Evolutionary conservation across 2,888 invertebrate species (phyloP).

Genomic region (Drepana falcataria): DNA sequence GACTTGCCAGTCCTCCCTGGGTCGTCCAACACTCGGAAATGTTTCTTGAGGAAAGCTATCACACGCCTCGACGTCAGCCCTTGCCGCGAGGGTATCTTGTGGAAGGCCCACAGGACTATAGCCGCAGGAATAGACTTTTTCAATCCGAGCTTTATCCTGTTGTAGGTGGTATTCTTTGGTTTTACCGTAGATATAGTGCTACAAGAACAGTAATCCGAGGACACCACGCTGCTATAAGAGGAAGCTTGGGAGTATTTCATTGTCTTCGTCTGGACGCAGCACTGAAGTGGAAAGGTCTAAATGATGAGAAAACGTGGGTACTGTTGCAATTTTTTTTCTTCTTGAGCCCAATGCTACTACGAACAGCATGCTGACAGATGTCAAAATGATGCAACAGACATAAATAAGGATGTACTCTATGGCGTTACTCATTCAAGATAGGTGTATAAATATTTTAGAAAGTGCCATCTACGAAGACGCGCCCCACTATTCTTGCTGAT

Average conservation of each 20-base stretch:
- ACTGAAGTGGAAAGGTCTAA: background rate
- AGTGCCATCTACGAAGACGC: no score
- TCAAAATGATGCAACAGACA: background rate
- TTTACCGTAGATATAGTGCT: background rate
- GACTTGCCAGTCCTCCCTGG: conserved; percentile 40
- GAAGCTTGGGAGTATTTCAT: background rate
- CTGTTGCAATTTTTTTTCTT: background rate
- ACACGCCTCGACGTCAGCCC: conserved; percentile 49
- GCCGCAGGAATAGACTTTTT: conserved; percentile 44
- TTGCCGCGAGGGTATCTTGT: conserved; percentile 35
- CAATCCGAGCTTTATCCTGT: conserved; percentile 33
- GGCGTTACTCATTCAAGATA: no score
- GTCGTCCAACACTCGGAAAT: conserved; percentile 32
- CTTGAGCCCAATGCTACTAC: background rate
- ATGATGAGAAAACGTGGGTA: background rate
- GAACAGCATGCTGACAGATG: background rate
- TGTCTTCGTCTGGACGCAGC: background rate
- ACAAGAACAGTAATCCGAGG: conserved; percentile 6
- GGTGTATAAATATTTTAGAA: no score
- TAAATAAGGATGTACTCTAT: background rate
- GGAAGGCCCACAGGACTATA: conserved; percentile 54
- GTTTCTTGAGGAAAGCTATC: conserved; percentile 44
- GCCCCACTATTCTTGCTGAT: no score
- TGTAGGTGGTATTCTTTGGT: conserved; percentile 13
- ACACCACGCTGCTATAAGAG: background rate